phyloP scores from a whole-genome alignment of 2,113 vertebrate species.

The Meles meles region DNA sequence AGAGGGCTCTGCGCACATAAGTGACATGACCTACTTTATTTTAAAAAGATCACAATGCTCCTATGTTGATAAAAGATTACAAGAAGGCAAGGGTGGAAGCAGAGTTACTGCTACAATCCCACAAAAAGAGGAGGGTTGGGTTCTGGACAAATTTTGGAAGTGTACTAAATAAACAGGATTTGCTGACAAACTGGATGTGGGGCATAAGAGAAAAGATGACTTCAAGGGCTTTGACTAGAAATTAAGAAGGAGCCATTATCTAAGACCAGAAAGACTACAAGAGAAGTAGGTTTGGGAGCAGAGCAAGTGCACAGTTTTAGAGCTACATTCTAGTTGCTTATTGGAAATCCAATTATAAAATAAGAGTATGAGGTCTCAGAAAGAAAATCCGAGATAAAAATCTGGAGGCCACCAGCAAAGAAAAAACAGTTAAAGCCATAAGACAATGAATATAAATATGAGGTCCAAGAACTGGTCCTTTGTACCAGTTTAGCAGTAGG shows the following conservation, averaged over 20 bases:
- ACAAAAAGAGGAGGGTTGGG: background rate
- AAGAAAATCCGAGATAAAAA: background rate
- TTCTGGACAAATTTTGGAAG: background rate
- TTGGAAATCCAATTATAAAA: background rate
- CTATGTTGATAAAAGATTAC: background rate
- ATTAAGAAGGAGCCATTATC: background rate
- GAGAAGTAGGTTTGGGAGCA: background rate
- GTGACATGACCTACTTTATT: background rate
- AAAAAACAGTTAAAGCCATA: background rate
- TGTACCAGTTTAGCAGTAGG: background rate
- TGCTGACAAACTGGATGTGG: background rate
- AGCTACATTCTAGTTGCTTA: conserved; percentile 11
- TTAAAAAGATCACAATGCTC: background rate
- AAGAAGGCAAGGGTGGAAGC: background rate
- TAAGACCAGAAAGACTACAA: background rate
- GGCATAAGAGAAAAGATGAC: background rate
- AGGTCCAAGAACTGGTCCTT: background rate
- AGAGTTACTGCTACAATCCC: background rate
- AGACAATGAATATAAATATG: background rate
- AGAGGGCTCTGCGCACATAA: background rate
- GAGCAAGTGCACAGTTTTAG: background rate
- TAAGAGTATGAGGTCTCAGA: background rate
- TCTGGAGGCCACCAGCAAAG: background rate
- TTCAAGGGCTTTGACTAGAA: conserved; percentile 12
- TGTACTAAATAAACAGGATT: background rate